phyloP scores from a whole-genome alignment of 1,140 invertebrate genomes.

The Caenorhabditis briggsae region DNA sequence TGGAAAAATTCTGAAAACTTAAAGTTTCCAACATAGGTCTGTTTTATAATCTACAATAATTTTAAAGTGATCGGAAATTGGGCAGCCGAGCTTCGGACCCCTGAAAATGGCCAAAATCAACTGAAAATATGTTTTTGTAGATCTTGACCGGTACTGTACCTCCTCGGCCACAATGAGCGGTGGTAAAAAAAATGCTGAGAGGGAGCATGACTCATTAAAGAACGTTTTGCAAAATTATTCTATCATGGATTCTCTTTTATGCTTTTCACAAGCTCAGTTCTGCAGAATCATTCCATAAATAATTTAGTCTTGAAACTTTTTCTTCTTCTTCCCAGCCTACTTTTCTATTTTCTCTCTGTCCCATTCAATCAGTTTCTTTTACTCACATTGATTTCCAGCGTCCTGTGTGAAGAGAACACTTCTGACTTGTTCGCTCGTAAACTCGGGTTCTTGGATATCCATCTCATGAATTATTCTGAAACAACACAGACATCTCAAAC shows the following conservation, averaged over 20 bases:
- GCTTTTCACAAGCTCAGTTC: neutral
- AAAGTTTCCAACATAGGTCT: no score
- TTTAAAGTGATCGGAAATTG: no score
- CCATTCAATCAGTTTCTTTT: neutral
- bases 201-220: no score
- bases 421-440: slow-evolving; percentile 80
- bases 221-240: no score
- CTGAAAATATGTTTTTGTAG: no score
- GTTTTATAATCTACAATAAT: no score
- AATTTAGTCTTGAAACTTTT: neutral
- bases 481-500: neutral
- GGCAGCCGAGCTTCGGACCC: no score
- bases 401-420: slow-evolving; percentile 82
- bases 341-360: neutral
- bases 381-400: slow-evolving; percentile 79
- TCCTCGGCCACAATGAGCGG: no score
- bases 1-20: no score
- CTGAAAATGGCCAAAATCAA: no score
- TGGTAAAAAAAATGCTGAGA: no score
- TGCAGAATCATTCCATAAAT: neutral
- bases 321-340: neutral
- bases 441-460: slow-evolving; percentile 80
- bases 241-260: neutral
- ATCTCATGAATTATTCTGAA: slow-evolving; percentile 79
- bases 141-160: no score